Evolutionary conservation across 2,113 vertebrate species (phyloP), one percentile per base, ranked within the genome.

Genomic region (Anoplopoma fimbria): DNA sequence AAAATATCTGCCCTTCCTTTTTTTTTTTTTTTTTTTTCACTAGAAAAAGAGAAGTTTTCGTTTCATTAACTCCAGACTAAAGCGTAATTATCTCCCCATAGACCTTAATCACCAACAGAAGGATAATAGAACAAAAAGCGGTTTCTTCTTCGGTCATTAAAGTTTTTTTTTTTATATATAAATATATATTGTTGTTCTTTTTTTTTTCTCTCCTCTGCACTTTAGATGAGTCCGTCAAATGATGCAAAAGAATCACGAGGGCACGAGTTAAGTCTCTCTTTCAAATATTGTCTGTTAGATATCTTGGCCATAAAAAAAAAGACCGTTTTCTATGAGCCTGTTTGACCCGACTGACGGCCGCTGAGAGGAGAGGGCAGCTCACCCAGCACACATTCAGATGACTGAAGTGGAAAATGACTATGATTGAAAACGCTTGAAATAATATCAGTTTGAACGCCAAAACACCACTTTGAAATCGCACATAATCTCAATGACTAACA

Each of bases 21-120:
- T n/a, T n/a, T n/a, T n/a, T n/a, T n/a, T n/a, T n/a, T n/a, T n/a
- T n/a, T n/a, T n/a, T n/a, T 70, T 90, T 89, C 84, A 91, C 75
- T 80, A 93, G 92, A 88, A 93, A 27, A 88, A 93, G 87, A 93
- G 79, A 94, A 92, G 91, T 94, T 95, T 95, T 94, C 84, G 71
- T 94, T 95, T 95, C 93, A 95, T 95, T 95, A 95, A 95, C 91
- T 95, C 90, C 86, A 92, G 91, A 94, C 90, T 94, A 94, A 95
- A 94, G 94, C 91, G 53, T 93, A 95, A 95, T 95, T 95, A 95
- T 96, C 93, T 95, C 95, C 94, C 95, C 70, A 87, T 62, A 93
- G 95, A 93, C 95, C 92, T 91, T 94, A 91, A 94, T 95, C 95
- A 93, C 90, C 93, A 94, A 85, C 87, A 84, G 81, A 89, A 85